Base-by-base conservation (phyloP, 2,797 vertebrate species). In the Perodicticus potto region DNA sequence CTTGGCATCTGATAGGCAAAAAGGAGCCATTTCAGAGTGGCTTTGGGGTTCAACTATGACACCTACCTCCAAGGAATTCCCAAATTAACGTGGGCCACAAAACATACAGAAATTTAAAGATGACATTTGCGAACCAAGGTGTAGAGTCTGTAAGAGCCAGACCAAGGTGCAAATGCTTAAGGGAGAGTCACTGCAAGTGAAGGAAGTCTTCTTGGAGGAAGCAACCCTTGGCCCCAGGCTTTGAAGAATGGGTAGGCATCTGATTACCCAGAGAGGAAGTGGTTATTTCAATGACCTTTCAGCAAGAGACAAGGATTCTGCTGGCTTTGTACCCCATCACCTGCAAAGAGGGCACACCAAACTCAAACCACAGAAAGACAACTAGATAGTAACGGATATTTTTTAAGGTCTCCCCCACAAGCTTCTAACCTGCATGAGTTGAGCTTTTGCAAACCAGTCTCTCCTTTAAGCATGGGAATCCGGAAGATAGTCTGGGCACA, bases 141-240 rank as follows among this genome's bases (percentile, higher is more conserved):
- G 4, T 2, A 11, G 57, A 22, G 61, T 19, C 61, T 20, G 3
- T 20, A 23, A n/a, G 63, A 69, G 70, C 17, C 69, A 13, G 13
- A 9, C 0, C 11, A 27, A 45, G 43, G 3, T 5, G 8, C 0
- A 5, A 45, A 14, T 2, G 20, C 25, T 19, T n/a, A 63, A 37
- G 9, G 37, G 32, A 27, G 6, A 25, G 49, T 9, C 49, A 2
- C 2, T 34, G 45, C 16, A 17, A 45, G 12, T 11, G 10, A 67
- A 77, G 32, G 34, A 1, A 6, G 8, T 22, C 73, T 32, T 57
- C 7, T 2, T 49, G 70, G 22, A 57, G 49, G 40, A 72, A 27
- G 12, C 1, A 6, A 37, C 57, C 5, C 45, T 29, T 10, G 45
- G 91, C 2, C 2, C n/a, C 2, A 8, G 12, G 82, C 59, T 73